Evolutionary conservation across 35 echinoderm and acorn worm species (phyloP).

Genomic region (Diadema setosum): DNA sequence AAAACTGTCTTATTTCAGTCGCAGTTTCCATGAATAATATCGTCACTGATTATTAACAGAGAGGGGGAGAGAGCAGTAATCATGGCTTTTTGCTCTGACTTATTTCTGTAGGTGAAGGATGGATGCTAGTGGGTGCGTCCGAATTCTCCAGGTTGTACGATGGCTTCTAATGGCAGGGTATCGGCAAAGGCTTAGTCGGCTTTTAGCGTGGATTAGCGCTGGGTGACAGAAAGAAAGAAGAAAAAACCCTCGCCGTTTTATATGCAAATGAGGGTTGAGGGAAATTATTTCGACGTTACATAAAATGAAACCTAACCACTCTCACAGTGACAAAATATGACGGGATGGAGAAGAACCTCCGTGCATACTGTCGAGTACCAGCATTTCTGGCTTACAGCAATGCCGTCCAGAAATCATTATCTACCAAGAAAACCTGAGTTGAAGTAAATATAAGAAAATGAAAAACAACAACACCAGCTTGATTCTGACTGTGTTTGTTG

Average conservation of each 20-base stretch:
- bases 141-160: neutral
- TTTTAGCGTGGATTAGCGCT: constrained; percentile 15
- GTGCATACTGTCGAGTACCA: too few relatives aligned
- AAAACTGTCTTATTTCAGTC: neutral
- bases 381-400: too few relatives aligned
- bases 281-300: neutral
- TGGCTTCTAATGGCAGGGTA: neutral
- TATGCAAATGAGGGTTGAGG: constrained; percentile 6
- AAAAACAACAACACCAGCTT: too few relatives aligned
- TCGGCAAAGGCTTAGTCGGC: neutral
- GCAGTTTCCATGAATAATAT: neutral
- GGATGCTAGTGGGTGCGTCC: neutral
- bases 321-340: too few relatives aligned
- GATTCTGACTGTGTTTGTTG: too few relatives aligned
- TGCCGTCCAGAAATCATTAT: too few relatives aligned
- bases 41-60: too few relatives aligned
- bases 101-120: neutral
- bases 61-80: neutral
- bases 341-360: too few relatives aligned
- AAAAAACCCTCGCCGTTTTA: too few relatives aligned
- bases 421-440: too few relatives aligned
- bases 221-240: neutral
- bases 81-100: neutral
- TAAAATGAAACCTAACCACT: too few relatives aligned
- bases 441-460: too few relatives aligned